Percentiles rank a stretch among this genome's conserved stretches.
These are phyloP conservation scores for Dicranocentrus wangi DNA, from an alignment of 2,888 invertebrate species.

Conservation along the genomic window DNA sequence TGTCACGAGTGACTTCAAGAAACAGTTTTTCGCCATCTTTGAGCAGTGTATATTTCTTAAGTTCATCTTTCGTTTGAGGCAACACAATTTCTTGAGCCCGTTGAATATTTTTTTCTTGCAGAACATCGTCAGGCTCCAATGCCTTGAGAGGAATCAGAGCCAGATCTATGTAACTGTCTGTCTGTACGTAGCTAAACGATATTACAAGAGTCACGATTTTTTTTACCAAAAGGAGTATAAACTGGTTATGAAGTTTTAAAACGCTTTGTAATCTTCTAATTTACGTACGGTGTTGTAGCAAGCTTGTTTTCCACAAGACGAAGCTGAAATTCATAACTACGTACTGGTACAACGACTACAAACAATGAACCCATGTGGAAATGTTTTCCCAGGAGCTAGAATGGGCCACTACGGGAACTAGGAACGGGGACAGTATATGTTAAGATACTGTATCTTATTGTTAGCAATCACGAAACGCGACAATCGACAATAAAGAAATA, in stretches of 20 bases:
- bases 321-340: slow-evolving; percentile 55
- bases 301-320: slow-evolving; percentile 54
- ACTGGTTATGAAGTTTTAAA: too few relatives aligned
- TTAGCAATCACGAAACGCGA: too few relatives aligned
- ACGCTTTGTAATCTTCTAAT: background rate
- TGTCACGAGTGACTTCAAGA: slow-evolving; percentile 30
- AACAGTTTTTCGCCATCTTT: background rate
- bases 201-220: too few relatives aligned
- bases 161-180: too few relatives aligned
- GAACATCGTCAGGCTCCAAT: background rate
- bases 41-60: background rate
- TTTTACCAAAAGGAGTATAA: too few relatives aligned
- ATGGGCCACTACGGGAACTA: too few relatives aligned
- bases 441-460: too few relatives aligned
- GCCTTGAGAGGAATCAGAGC: too few relatives aligned
- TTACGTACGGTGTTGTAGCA: background rate
- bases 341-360: slow-evolving; percentile 53
- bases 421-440: too few relatives aligned
- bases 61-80: slow-evolving; percentile 15
- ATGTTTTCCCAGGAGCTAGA: too few relatives aligned
- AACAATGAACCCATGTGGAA: slow-evolving; percentile 59
- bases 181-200: too few relatives aligned
- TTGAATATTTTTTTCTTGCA: background rate
- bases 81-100: slow-evolving; percentile 1
- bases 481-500: too few relatives aligned